Evolutionary conservation across 1,140 invertebrate genomes (phyloP).

Genomic region (Brachionus rotundiformis): DNA sequence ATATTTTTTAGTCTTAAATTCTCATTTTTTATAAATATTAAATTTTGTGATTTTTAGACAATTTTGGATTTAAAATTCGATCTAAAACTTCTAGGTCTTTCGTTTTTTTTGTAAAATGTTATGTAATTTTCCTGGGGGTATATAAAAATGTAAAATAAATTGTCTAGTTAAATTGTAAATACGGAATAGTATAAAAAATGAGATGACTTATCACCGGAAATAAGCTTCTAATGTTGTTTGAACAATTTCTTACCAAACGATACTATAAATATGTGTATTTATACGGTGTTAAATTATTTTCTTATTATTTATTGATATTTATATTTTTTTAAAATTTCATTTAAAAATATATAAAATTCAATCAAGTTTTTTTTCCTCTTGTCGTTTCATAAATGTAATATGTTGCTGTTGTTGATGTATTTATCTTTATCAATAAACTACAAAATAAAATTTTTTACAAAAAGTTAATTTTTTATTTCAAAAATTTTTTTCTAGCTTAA

Average conservation of each 20-base stretch:
- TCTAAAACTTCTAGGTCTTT: conserved; percentile 12
- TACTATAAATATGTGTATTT: conserved; percentile 40
- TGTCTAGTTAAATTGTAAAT: conserved; percentile 30
- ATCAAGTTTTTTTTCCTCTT: neutral
- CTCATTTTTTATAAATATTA: conserved; percentile 12
- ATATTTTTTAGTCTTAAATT: conserved; percentile 20
- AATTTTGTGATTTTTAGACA: conserved; percentile 11
- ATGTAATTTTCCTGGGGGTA: conserved; percentile 2
- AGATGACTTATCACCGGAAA: conserved; percentile 14
- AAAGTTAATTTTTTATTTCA: neutral
- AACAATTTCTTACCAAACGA: neutral
- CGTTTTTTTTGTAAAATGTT: neutral
- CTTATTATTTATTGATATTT: conserved; percentile 28
- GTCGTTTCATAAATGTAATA: conserved; percentile 4
- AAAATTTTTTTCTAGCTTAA: too few relatives aligned
- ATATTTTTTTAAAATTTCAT: conserved; percentile 20
- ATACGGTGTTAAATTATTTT: conserved; percentile 12
- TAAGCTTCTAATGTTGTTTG: neutral
- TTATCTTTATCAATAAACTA: conserved; percentile 3
- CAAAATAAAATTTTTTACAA: conserved; percentile 10
- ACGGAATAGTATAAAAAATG: conserved; percentile 37
- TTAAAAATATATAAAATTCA: conserved; percentile 20
- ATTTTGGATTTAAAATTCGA: conserved; percentile 3
- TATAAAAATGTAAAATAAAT: neutral
- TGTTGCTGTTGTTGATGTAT: conserved; percentile 50